Evolutionary conservation across 2,113 vertebrate species (phyloP).

Genomic region (Chaetura pelagica): DNA sequence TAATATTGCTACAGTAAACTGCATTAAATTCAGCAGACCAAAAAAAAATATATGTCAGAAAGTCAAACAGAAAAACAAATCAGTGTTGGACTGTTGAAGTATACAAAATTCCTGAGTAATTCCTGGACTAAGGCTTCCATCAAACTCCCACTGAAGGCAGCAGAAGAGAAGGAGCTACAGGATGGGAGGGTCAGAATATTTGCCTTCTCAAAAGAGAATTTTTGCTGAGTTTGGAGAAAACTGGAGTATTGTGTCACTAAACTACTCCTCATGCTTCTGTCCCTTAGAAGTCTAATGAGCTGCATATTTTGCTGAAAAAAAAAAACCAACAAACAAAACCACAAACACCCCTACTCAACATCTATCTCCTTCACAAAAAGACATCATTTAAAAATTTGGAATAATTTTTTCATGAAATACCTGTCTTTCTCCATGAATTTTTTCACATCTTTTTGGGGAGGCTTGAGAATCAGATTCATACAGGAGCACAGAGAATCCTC

Average conservation of each 20-base stretch:
- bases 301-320: not conserved
- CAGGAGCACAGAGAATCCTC: slow-evolving; percentile 91
- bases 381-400: not conserved
- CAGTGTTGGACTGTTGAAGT: not conserved
- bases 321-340: too few species aligned
- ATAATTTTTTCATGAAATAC: slow-evolving; percentile 68
- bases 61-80: not conserved
- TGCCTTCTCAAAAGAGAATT: not conserved
- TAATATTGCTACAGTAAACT: not conserved
- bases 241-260: not conserved
- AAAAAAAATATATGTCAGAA: not conserved
- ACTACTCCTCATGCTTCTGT: not conserved
- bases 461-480: slow-evolving; percentile 76
- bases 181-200: not conserved
- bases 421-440: slow-evolving; percentile 90
- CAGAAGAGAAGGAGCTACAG: not conserved
- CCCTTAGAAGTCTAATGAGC: not conserved
- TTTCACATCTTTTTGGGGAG: slow-evolving; percentile 78
- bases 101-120: not conserved
- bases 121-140: not conserved
- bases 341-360: accelerated
- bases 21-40: not conserved
- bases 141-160: not conserved
- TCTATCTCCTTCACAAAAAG: not conserved
- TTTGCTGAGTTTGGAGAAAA: not conserved